Base-by-base conservation (phyloP, 2,797 vertebrate species). In the Gymnothorax javanicus region DNA sequence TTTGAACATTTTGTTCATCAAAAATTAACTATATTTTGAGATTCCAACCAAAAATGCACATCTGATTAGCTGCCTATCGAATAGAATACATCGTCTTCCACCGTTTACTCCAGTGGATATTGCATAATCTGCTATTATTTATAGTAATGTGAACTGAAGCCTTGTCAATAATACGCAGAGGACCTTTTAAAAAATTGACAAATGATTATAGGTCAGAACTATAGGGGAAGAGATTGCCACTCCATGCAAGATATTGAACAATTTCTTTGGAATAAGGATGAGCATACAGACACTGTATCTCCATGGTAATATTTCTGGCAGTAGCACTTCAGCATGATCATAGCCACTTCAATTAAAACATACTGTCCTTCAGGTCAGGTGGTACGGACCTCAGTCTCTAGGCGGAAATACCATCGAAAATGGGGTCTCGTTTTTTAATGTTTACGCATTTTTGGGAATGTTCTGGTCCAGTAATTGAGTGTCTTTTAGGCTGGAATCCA, bases 401-500 rank as follows among this genome's bases (percentile, higher is more conserved):
- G 20, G 75, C 50, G 15, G 13, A 54, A 17, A 75, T 77, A 9
- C 20, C 20, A 11, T 52, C 20, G 75, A 20, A 27, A 17, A 15
- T 23, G 43, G 20, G 43, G 7, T 79, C 43, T 7, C 12, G 13
- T 83, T 59, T 58, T 59, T 27, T 57, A 25, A 54, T 7, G 15
- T 43, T n/a, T 4, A 86, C 43, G 25, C 56, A n/a, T 84, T 64
- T 67, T 60, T 20, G 15, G 17, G 20, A 52, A 57, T 84, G 20
- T 84, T 77, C 11, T 15, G 25, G 69, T 11, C 69, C 69, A 8
- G 12, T 77, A 58, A 43, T 23, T 84, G 67, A n/a, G 8, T 84
- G 25, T 27, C 57, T 83, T 57, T 83, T 52, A 64, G 81, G 58
- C 17, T 69, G 57, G 50, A 87, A 77, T 84, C 23, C 27, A 84